A percentile compares a stretch with the other conserved stretches of the same genome.
Evolutionary conservation across 2,113 vertebrate species (phyloP).

Genomic region (Platycercus adscitus): DNA sequence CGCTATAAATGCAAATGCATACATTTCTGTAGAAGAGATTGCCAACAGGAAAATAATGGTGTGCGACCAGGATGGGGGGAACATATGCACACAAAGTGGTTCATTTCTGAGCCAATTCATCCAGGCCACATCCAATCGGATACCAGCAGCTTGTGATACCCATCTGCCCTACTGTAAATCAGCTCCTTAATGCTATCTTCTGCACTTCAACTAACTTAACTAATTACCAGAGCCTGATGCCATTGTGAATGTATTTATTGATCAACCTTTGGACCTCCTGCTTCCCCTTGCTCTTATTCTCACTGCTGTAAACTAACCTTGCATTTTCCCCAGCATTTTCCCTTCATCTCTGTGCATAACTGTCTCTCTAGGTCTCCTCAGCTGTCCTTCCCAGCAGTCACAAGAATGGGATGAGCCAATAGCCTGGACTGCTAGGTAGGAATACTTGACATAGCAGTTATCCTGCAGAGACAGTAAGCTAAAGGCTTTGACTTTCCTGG

Average conservation of each 20-base stretch:
- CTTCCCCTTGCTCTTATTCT: background rate
- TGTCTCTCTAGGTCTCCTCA: background rate
- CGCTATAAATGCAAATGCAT: background rate
- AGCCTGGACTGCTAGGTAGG: accelerated
- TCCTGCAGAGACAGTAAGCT: background rate
- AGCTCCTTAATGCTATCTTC: background rate
- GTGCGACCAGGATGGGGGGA: background rate
- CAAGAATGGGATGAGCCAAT: background rate
- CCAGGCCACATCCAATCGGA: background rate
- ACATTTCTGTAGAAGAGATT: background rate
- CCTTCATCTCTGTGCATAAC: background rate
- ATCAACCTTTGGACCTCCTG: background rate
- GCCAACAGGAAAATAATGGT: background rate
- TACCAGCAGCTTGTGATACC: background rate
- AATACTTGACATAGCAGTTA: background rate
- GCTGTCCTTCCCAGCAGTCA: background rate
- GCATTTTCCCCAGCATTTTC: background rate
- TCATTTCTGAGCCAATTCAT: background rate
- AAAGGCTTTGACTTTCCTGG: background rate
- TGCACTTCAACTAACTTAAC: background rate
- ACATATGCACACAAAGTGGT: background rate
- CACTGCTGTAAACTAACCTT: background rate
- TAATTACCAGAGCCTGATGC: background rate
- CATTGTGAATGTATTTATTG: background rate
- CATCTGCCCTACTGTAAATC: background rate